Conservation (phyloP, 2,888 invertebrate species). For the Patella ulyssiponensis region DNA sequence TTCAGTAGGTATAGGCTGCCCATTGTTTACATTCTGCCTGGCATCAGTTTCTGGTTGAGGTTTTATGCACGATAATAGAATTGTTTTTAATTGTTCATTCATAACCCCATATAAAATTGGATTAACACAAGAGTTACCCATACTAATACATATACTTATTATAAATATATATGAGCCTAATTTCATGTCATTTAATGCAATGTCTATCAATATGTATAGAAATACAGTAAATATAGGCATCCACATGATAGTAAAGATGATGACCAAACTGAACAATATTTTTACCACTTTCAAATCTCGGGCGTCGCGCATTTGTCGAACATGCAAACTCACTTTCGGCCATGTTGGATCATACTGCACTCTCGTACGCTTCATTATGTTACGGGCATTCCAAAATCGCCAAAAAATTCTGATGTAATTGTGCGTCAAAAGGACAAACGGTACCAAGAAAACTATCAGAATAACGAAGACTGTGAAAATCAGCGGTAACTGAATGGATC, state of each 20-base stretch:
- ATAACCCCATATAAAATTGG: slow-evolving; percentile 57
- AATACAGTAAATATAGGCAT: slow-evolving; percentile 52
- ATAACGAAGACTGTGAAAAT: slow-evolving; percentile 39
- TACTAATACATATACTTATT: slow-evolving; percentile 44
- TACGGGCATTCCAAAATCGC: slow-evolving; percentile 40
- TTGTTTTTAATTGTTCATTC: slow-evolving; percentile 39
- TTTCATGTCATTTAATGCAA: slow-evolving; percentile 31
- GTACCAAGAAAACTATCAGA: slow-evolving; percentile 44
- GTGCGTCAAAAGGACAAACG: slow-evolving; percentile 42
- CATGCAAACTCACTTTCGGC: neutral
- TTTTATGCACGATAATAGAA: slow-evolving; percentile 20
- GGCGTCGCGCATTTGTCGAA: slow-evolving; percentile 26
- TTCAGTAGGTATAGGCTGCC: too few relatives aligned
- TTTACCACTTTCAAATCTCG: slow-evolving; percentile 49
- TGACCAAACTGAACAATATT: slow-evolving; percentile 50
- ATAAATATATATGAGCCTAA: slow-evolving; percentile 50
- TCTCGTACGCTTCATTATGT: slow-evolving; percentile 26
- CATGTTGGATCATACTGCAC: neutral
- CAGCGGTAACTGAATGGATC: slow-evolving; percentile 32
- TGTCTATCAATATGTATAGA: slow-evolving; percentile 49
- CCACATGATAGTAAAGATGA: slow-evolving; percentile 56
- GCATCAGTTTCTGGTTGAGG: too few relatives aligned
- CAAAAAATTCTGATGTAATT: slow-evolving; percentile 52
- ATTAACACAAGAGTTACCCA: slow-evolving; percentile 54
- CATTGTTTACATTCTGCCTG: too few relatives aligned